These are phyloP conservation scores for Pterocles gutturalis DNA, from an alignment of 2,113 vertebrate genomes.

Conservation along the genomic window DNA sequence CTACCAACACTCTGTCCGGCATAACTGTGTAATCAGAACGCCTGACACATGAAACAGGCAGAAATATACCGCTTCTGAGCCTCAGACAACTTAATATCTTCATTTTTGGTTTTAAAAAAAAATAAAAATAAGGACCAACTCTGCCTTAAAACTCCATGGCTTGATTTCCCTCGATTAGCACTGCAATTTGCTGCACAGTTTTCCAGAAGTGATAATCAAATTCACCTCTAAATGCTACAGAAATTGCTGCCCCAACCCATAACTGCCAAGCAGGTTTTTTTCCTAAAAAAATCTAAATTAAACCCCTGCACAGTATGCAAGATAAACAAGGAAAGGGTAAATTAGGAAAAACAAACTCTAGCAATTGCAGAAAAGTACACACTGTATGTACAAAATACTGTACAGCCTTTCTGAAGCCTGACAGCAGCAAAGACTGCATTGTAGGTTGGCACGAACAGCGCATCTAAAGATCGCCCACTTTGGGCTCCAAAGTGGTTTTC, in stretches of 20 bases:
- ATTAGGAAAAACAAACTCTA: slow-evolving; percentile 42
- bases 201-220: slow-evolving; percentile 47
- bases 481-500: neutral
- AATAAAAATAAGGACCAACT: neutral
- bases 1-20: neutral
- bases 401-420: neutral
- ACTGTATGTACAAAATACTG: neutral
- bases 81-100: neutral
- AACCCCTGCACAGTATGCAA: neutral
- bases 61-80: neutral
- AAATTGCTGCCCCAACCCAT: slow-evolving; percentile 40
- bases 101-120: neutral
- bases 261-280: slow-evolving; percentile 40
- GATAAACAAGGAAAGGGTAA: slow-evolving; percentile 58
- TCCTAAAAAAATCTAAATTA: slow-evolving; percentile 39
- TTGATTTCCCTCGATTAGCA: neutral
- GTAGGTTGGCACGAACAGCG: neutral
- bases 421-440: neutral
- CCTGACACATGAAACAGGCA: neutral
- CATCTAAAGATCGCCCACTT: neutral
- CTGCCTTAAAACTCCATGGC: neutral
- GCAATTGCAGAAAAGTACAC: neutral
- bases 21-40: neutral
- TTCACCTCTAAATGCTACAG: slow-evolving; percentile 37
- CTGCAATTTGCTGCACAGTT: neutral